These are phyloP conservation scores for Cetoscarus ocellatus DNA, from an alignment of 2,797 vertebrate genomes.

Conservation along the genomic window DNA sequence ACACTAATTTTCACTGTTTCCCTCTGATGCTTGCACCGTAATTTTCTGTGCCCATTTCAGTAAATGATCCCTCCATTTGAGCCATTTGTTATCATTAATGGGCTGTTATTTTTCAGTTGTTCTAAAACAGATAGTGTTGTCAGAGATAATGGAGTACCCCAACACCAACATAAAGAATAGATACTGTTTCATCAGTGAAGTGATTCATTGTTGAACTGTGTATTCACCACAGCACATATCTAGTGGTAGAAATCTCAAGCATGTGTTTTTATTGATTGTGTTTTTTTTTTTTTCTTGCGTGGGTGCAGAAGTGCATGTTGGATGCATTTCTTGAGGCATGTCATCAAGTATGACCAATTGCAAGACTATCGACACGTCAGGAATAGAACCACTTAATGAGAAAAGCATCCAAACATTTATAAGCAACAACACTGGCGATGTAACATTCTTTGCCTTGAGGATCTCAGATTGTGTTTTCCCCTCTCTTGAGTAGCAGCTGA, in stretches of 20 bases:
- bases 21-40: background rate
- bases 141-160: background rate
- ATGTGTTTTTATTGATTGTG: slow-evolving; percentile 6
- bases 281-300: slow-evolving; percentile 11
- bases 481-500: slow-evolving; percentile 13
- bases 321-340: slow-evolving; percentile 17
- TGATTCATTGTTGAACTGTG: background rate
- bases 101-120: background rate
- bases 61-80: background rate
- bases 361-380: slow-evolving; percentile 3
- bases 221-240: background rate
- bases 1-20: slow-evolving; percentile 2
- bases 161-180: background rate
- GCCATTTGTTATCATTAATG: slow-evolving; percentile 10
- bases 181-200: slow-evolving; percentile 4
- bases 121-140: background rate
- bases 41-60: background rate
- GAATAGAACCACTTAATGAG: background rate
- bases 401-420: slow-evolving; percentile 1
- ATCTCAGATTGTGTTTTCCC: slow-evolving; percentile 22
- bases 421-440: background rate
- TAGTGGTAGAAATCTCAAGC: slow-evolving; percentile 6
- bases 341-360: slow-evolving; percentile 14
- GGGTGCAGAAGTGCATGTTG: slow-evolving; percentile 11
- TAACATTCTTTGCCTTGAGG: slow-evolving; percentile 1